These are phyloP conservation scores for Penaeus monodon DNA, from an alignment of 2,888 invertebrate genomes.

Conservation along the genomic window DNA sequence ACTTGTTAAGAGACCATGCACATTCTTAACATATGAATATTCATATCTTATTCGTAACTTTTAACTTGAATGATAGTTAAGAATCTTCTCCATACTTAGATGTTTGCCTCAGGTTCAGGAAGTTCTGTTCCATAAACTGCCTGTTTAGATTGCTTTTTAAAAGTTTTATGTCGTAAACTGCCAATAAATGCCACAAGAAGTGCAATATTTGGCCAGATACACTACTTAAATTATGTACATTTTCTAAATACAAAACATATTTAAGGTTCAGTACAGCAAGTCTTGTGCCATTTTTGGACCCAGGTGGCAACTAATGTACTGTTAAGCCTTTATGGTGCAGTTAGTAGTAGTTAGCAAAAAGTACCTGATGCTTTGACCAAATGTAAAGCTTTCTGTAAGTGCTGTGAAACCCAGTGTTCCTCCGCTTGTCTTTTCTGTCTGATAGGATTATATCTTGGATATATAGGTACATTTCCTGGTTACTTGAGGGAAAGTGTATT, in stretches of 20 bases:
- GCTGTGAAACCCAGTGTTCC: slow-evolving; percentile 8
- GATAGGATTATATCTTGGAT: background rate
- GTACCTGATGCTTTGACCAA: slow-evolving; percentile 39
- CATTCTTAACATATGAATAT: background rate
- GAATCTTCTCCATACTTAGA: slow-evolving; percentile 14
- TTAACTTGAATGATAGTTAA: slow-evolving; percentile 10
- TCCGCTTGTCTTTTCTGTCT: slow-evolving; percentile 7
- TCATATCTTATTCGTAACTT: background rate
- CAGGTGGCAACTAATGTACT: slow-evolving; percentile 16
- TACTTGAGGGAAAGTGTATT: no score
- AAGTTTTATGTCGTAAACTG: slow-evolving; percentile 25
- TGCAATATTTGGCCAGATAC: background rate
- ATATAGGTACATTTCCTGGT: no score
- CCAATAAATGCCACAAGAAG: slow-evolving; percentile 19
- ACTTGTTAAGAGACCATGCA: background rate
- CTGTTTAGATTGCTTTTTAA: slow-evolving; percentile 14
- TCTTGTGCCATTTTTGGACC: slow-evolving; percentile 22
- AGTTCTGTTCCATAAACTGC: slow-evolving; percentile 16
- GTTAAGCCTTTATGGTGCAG: slow-evolving; percentile 33
- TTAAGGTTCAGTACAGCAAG: slow-evolving; percentile 2
- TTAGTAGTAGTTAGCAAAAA: slow-evolving; percentile 27
- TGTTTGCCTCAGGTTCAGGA: slow-evolving; percentile 29
- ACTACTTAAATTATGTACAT: background rate
- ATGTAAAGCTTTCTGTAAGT: slow-evolving; percentile 22
- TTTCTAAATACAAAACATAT: background rate